These are phyloP conservation scores for Odontophorus gujanensis DNA, from an alignment of 2,113 vertebrate species.

Conservation along the genomic window DNA sequence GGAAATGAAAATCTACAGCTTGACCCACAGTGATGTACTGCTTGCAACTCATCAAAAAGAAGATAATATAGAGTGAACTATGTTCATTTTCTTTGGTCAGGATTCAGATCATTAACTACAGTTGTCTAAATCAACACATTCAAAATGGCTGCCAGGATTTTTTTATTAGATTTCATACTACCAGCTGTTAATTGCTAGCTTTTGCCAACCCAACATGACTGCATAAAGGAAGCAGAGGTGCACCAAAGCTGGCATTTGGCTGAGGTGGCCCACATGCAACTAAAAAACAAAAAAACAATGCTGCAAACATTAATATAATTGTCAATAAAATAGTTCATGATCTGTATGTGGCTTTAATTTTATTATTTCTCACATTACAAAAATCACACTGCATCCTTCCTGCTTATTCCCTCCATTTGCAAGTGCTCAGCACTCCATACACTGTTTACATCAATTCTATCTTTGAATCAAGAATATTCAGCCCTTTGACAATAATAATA, in stretches of 20 bases:
- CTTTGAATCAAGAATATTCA: not conserved
- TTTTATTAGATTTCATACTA: not conserved
- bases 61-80: not conserved
- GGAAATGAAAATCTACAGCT: not conserved
- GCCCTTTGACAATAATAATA: not conserved
- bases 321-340: not conserved
- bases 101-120: not conserved
- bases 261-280: not conserved
- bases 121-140: not conserved
- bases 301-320: not conserved
- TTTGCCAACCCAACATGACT: not conserved
- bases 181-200: conserved; percentile 5
- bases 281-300: conserved; percentile 28
- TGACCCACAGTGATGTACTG: not conserved
- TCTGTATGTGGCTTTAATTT: conserved; percentile 15
- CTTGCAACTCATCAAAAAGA: not conserved
- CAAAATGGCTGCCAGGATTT: not conserved
- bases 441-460: not conserved
- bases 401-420: not conserved
- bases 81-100: not conserved
- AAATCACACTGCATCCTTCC: not conserved
- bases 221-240: not conserved
- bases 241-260: not conserved
- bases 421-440: not conserved
- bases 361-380: not conserved